These are phyloP conservation scores for Odontomyia ornata DNA, from an alignment of 2,888 invertebrate genomes.

Conservation along the genomic window DNA sequence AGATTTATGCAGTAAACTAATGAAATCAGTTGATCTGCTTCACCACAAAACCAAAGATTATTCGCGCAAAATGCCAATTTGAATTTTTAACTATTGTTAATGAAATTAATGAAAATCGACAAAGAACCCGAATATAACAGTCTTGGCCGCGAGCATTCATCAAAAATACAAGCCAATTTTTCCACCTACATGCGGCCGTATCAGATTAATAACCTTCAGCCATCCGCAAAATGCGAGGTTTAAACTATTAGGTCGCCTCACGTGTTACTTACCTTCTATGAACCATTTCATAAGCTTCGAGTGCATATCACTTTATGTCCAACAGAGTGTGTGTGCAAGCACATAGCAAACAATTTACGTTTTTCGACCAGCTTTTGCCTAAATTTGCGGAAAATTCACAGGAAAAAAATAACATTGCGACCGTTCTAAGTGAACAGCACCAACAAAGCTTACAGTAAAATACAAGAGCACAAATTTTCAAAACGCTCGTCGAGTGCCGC, in stretches of 20 bases:
- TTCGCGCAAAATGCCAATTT: too few species aligned
- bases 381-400: slow-evolving; percentile 37
- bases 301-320: slow-evolving; percentile 32
- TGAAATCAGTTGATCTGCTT: too few species aligned
- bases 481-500: slow-evolving; percentile 42
- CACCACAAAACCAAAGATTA: too few species aligned
- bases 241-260: slow-evolving; percentile 1
- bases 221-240: neutral
- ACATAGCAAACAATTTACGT: slow-evolving; percentile 30
- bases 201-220: neutral
- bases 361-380: slow-evolving; percentile 38
- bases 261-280: neutral
- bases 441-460: slow-evolving; percentile 43
- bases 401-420: neutral
- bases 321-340: slow-evolving; percentile 17
- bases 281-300: slow-evolving; percentile 18
- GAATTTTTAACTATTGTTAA: too few species aligned
- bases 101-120: too few species aligned
- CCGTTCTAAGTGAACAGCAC: slow-evolving; percentile 40
- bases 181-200: neutral
- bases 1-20: too few species aligned
- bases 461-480: slow-evolving; percentile 33
- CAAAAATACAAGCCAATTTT: too few species aligned
- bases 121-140: too few species aligned
- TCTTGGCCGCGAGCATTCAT: too few species aligned